These are phyloP conservation scores for Eulemur coronatus DNA, from an alignment of 2,797 vertebrate species.

Conservation along the genomic window DNA sequence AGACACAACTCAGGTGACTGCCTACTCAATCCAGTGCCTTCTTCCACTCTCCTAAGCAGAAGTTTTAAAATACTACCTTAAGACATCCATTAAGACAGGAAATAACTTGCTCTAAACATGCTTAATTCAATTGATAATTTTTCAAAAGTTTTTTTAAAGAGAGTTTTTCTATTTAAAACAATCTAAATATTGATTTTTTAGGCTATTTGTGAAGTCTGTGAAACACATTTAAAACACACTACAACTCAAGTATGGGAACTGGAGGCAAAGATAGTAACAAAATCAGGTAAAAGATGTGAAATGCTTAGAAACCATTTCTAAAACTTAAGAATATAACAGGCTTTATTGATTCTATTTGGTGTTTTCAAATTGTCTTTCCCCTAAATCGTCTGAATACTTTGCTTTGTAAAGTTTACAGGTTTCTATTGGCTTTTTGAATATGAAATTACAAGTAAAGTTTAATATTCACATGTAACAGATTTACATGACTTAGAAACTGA, in stretches of 20 bases:
- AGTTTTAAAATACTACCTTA: constrained; percentile 14
- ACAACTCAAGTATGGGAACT: not conserved
- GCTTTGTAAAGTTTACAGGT: not conserved
- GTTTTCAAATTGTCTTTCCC: constrained; percentile 49
- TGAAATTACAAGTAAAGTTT: constrained; percentile 39
- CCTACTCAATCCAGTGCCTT: constrained; percentile 18
- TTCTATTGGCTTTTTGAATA: constrained; percentile 42
- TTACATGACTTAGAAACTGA: not conserved
- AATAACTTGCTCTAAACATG: constrained; percentile 39
- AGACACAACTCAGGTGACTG: not conserved
- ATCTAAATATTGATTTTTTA: not conserved
- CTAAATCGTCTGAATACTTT: constrained; percentile 47
- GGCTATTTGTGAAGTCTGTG: not conserved
- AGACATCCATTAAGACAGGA: not conserved
- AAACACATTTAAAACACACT: constrained; percentile 23
- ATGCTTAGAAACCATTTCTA: constrained; percentile 42
- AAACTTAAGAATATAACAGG: not conserved
- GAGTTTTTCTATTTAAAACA: not conserved
- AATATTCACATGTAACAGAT: constrained; percentile 16
- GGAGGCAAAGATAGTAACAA: constrained; percentile 7
- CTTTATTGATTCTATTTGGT: constrained; percentile 14
- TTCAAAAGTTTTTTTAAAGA: constrained; percentile 28
- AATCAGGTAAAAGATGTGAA: constrained; percentile 25
- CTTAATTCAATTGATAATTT: constrained; percentile 27
- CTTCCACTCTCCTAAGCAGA: not conserved